Evolutionary conservation across 2,888 invertebrate genomes (phyloP), one percentile per base, ranked within the genome.

Genomic region (Chelonus formosanus): DNA sequence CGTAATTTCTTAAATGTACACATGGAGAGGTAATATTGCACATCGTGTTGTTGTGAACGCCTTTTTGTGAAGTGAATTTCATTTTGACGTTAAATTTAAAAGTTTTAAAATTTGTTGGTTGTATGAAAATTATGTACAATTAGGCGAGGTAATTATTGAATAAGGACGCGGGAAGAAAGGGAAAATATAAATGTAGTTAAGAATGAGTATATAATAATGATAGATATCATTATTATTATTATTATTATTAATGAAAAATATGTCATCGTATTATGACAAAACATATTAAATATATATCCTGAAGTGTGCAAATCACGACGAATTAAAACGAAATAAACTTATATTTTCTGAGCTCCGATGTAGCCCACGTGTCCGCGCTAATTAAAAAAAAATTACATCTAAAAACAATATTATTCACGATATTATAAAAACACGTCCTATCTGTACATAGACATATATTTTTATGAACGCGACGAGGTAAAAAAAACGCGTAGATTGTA

Each of bases 391-490:
- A 45, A 45, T 5, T 48, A 48, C 10, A 61, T 61, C 2, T 20
- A 20, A 35, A 53, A 53, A 53, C 7, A 53, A 53, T 8, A 34
- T 36, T 10, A 50, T 52, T 36, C 6, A 10, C 43, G 60, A 43
- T 54, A 54, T 20, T 20, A 20, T 20, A 20, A 55, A 47, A 40
- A 48, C 55, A 48, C 48, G 52, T 53, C 56, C 57, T 55, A 62
- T 32, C 57, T 66, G 66, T 66, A 66, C 52, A 66, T 66, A 66
- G 57, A 62, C 60, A 81, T 81, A 83, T 84, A 84, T 83, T 84
- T 84, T 83, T 83, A 82, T 82, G 80, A 82, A 81, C 80, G 80
- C 80, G 77, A 80, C 79, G 78, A 82, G 77, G 75, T 78, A 80
- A 78, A 78, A 76, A 77, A 20, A 20, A 20, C 76, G 78, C 77